Base-by-base conservation (phyloP, 1,140 invertebrate genomes). In the Acarapis woodi region DNA sequence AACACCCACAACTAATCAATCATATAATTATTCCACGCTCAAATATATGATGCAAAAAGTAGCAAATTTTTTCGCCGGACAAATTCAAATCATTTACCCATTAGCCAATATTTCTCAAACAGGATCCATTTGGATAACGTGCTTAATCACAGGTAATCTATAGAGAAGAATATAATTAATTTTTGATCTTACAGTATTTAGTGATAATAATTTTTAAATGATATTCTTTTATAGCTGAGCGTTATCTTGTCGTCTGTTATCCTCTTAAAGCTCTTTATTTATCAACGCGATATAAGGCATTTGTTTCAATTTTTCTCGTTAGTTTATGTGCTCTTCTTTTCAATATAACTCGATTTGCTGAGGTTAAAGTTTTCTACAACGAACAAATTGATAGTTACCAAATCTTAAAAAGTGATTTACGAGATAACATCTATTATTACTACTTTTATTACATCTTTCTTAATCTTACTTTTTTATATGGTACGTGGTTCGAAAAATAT, bases 221-320 rank as follows among this genome's bases (percentile, higher is more conserved):
- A n/a, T n/a, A n/a, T n/a, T n/a, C n/a, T n/a, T n/a, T n/a, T n/a
- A n/a, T n/a, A n/a, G 63, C 90, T 45, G 87, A 96, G 55, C 64
- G 87, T 32, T 94, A 83, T 58, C 75, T 94, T 28, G 87, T 85
- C 1, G 87, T 96, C 0, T 93, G 85, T 51, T 78, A 88, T 55
- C 85, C 83, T 0, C 59, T 93, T 6, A 65, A 67, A 41, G 80
- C 82, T 0, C 63, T 77, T 31, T 73, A 72, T 0, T 64, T 88
- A 32, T 93, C 83, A 55, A 93, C 82, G 0, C 82, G 82, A 47
- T 70, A 75, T 2, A 62, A 83, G 25, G 79, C 83, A 3, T 64
- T 76, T 25, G 63, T 73, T 42, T 82, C 80, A 47, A 75, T 88
- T 6, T 53, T 77, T 2, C 58, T 66, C n/a, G 79, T 87, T 40